Evolutionary conservation across 2,113 vertebrate genomes (phyloP).

Genomic region (Brachypodius melanocephalos): DNA sequence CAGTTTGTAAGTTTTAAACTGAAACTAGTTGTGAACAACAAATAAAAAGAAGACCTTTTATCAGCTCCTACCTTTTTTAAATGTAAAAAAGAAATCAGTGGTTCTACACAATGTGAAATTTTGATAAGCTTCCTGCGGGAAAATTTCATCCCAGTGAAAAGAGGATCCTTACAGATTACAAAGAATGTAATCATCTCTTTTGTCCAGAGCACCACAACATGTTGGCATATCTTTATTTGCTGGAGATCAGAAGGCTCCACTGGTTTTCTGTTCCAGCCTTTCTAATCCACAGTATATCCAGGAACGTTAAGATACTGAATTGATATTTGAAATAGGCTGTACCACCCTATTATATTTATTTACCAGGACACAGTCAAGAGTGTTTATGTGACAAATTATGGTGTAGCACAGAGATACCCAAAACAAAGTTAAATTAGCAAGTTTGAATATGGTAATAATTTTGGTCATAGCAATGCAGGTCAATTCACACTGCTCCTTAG

Average conservation of each 20-base stretch:
- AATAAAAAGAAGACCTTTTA: neutral
- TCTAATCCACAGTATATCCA: neutral
- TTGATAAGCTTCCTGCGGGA: neutral
- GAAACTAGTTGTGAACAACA: neutral
- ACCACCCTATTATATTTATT: neutral
- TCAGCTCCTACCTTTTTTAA: neutral
- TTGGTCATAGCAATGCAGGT: neutral
- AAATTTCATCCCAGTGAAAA: neutral
- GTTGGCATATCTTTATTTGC: neutral
- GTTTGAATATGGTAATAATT: neutral
- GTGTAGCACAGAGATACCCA: neutral
- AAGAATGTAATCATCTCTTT: neutral
- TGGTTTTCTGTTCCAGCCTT: neutral
- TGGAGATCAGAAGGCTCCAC: neutral
- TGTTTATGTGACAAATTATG: neutral
- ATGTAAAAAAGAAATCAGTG: neutral
- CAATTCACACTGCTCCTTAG: neutral
- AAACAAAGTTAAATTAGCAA: neutral
- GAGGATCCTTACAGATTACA: neutral
- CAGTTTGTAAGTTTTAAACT: neutral
- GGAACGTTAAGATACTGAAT: neutral
- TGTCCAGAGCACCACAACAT: neutral
- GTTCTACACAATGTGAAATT: neutral
- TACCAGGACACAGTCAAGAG: neutral
- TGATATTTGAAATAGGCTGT: neutral